Evolutionary conservation across 2,113 vertebrate species (phyloP), one percentile per base, ranked within the genome.

Genomic region (Elaphurus davidianus): DNA sequence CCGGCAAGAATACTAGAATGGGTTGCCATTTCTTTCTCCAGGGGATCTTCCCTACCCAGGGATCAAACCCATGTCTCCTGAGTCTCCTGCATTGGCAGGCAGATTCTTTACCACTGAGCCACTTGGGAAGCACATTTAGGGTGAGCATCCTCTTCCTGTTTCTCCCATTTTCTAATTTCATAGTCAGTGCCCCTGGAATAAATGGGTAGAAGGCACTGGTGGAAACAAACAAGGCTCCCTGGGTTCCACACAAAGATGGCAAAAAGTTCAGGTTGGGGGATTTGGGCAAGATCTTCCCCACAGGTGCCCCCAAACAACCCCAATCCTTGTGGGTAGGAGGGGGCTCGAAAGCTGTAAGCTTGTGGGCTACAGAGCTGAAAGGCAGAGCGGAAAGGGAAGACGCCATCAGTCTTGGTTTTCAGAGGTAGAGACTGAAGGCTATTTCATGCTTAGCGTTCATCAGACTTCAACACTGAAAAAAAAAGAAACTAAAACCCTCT

Each of bases 121-220:
- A 74, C 19, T 40, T 74, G 67, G 67, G 67, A 74, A 74, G 36
- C 36, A 36, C n/a, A 74, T 23, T 74, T 74, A n/a, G 15, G 28
- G 1, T 33, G 23, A 25, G 43, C 1, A 2, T 40, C 50, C 25
- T 33, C 55, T 16, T 2, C 1, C 1, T n/a, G 15, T 15, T 52
- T 16, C 25, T 21, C 13, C 13, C 4, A 7, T 40, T 27, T 2
- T 13, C 45, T 82, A 3, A 13, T 15, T 30, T 71, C n/a, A 67
- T 4, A 82, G 21, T 15, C 54, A 25, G 57, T 40, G 55, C 52
- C 67, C 62, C 71, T 17, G 45, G 13, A 40, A 43, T 12, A 57
- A 40, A 27, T 28, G 76, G 17, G n/a, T 17, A 33, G 4, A 33
- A 71, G 33, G 12, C 8, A 36, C 74, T 57, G 40, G 17, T 79